A percentile compares a stretch with the other conserved stretches of the same genome.
These are phyloP conservation scores for Aphrocallistes beatrix DNA, from an alignment of 37 sponge, comb jelly and placozoan species.

Conservation along the genomic window DNA sequence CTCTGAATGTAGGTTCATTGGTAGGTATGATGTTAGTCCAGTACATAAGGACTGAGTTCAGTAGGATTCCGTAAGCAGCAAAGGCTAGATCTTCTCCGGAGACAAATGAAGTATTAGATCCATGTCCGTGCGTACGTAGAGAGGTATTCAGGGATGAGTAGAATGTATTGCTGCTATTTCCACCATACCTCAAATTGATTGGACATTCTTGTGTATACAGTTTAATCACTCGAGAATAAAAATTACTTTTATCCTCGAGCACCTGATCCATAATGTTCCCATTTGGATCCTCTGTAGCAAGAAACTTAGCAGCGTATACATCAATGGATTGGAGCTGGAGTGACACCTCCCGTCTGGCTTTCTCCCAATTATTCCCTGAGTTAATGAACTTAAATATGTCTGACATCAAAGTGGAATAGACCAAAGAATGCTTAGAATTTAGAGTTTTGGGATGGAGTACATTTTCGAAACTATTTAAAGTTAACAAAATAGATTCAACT, in stretches of 20 bases:
- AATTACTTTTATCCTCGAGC: neutral
- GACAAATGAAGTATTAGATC: neutral
- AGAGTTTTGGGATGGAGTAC: neutral
- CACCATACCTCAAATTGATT: too few species aligned
- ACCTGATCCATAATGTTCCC: neutral
- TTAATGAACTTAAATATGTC: neutral
- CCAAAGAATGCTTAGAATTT: neutral
- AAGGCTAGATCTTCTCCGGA: neutral
- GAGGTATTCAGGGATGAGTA: neutral
- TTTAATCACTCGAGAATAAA: neutral
- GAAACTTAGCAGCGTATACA: neutral
- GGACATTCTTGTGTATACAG: neutral
- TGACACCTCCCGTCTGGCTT: neutral
- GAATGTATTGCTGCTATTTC: neutral
- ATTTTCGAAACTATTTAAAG: neutral
- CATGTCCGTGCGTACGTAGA: neutral
- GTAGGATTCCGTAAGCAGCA: neutral
- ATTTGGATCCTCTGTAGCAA: neutral
- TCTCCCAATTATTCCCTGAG: neutral
- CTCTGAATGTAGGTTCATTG: neutral
- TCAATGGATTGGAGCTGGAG: neutral
- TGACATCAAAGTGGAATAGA: neutral
- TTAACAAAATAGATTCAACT: neutral
- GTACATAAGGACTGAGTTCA: neutral
- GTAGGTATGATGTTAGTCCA: neutral